Evolutionary conservation across 2,113 vertebrate species (phyloP), one percentile per base, ranked within the genome.

Genomic region (Chaenocephalus aceratus): DNA sequence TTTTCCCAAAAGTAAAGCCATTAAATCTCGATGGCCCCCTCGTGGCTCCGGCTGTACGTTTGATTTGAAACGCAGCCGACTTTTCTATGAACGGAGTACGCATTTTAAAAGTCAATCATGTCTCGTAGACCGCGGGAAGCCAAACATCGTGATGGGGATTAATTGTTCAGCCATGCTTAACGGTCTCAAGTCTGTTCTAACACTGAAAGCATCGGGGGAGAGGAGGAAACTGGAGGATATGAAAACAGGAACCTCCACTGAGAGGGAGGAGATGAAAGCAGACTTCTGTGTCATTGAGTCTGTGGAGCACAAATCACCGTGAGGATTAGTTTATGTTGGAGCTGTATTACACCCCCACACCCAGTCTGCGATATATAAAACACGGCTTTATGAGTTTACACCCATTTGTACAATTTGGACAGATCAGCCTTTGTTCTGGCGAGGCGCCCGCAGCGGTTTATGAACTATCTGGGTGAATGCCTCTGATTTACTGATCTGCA

Each of bases 261-360:
- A 60, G 46, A 81, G 58, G 59, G 60, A 52, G 62, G 30, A 88
- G 86, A 87, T 83, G 77, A 89, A 88, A 88, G 82, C 52, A 52
- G 79, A 77, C 72, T 84, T 82, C 72, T 86, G 79, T 82, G 84
- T 89, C 88, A 88, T 36, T 16, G 75, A 89, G 82, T 89, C 86
- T 80, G 77, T 61, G 80, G 57, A 86, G 73, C 79, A 85, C 82
- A 92, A 89, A 91, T 89, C 84, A 89, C 71, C 65, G 78, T 54
- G 65, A 88, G 66, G 62, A 77, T 89, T 85, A 94, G 92, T 93
- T 93, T 93, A 90, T 79, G 79, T 87, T 94, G 93, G 92, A 91
- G 66, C 52, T 82, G 70, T 74, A 54, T 69, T 85, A 75, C 45
- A 64, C 69, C 62, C 70, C 69, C 77, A 41, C 36, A 6, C 72